Percentiles rank a stretch among this genome's conserved stretches.
Evolutionary conservation across 2,888 invertebrate genomes (phyloP).

Genomic region (Cephus pygmeus): DNA sequence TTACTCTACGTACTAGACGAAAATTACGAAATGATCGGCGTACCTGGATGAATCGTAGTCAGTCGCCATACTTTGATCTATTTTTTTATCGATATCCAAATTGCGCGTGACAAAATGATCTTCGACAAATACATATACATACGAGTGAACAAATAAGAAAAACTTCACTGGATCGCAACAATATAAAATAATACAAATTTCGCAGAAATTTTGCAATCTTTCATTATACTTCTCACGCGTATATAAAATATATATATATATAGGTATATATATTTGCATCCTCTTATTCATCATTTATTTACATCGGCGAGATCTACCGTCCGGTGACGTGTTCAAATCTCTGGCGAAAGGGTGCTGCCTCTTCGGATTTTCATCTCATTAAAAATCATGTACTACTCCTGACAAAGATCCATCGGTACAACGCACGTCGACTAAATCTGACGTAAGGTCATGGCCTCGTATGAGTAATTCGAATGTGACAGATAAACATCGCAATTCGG

Average conservation of each 20-base stretch:
- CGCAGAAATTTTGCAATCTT: not conserved
- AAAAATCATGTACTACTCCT: not conserved
- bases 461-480: not conserved
- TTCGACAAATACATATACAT: not conserved
- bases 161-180: not conserved
- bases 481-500: not conserved
- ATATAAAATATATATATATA: not conserved
- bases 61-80: not conserved
- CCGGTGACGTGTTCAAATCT: not conserved
- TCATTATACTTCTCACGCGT: not conserved
- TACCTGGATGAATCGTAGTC: not conserved
- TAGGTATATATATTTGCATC: not conserved
- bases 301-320: not conserved
- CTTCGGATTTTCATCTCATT: not conserved
- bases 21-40: not conserved
- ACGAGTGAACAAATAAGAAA: not conserved
- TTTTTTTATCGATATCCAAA: not conserved
- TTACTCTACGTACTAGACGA: not conserved
- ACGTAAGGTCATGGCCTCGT: not conserved
- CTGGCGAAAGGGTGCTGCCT: not conserved
- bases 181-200: not conserved
- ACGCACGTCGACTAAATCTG: not conserved
- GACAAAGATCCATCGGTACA: not conserved
- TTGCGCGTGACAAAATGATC: not conserved
- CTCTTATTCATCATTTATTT: not conserved